Base-by-base conservation (phyloP, 2,113 vertebrate genomes). In the Peucedramus taeniatus region DNA sequence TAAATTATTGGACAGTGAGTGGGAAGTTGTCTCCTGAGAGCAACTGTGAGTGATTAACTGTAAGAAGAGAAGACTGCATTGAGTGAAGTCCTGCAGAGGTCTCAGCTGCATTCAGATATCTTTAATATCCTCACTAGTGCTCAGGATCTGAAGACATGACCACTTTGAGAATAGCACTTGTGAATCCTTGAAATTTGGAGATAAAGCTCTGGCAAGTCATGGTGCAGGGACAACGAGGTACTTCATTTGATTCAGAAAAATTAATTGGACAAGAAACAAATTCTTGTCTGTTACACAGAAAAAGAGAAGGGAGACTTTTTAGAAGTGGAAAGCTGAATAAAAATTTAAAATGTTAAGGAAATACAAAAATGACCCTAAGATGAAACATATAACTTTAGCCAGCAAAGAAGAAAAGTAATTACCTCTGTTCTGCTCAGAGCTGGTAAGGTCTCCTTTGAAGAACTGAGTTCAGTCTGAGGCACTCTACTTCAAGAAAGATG, bases 151-250 rank as follows among this genome's bases (percentile, higher is more conserved):
- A 84, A 64, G 19, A 59, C 7, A 9, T 2, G 13, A 72, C 6
- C 1, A 2, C 20, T 50, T 7, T 64, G 35, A 56, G 33, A 85
- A 69, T 13, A 39, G 7, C 5, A 13, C 2, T 19, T 54, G 26
- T n/a, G 44, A 82, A 59, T 54, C 27, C 42, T 65, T 82, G 37
- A 26, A 85, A 91, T 24, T 2, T 75, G 27, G 50, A 70, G 37
- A 23, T 65, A 74, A 81, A 64, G 4, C 11, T 74, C 40, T 51
- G 31, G 31, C 19, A 65, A 74, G n/a, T 49, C 27, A 9, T 15
- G 8, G 15, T 63, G 14, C 42, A n/a, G 17, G 31, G 26, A 53
- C 10, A 59, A 66, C 0, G 0, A 68, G 31, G 14, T 53, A 33
- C 15, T 83, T 57, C 3, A 20, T 53, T 49, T 47, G 21, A 27